Conservation (phyloP, 2,888 invertebrate genomes). For the Harpalus rufipes region DNA sequence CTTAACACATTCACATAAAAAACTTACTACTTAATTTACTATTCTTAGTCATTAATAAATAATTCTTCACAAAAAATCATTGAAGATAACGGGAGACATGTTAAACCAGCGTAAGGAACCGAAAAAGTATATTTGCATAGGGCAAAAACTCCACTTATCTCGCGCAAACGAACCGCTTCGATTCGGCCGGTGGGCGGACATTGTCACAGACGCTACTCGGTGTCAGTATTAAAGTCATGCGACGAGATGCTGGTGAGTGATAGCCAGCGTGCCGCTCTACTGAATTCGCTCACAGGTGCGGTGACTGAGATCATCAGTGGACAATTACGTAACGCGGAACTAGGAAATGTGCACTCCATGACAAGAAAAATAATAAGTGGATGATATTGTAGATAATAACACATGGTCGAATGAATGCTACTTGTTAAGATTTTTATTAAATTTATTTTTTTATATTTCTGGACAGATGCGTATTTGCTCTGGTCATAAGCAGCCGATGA, state of each 20-base stretch:
- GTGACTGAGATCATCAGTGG: slow-evolving; percentile 34
- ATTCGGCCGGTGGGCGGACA: slow-evolving; percentile 72
- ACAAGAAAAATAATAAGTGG: not conserved
- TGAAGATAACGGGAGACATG: not conserved
- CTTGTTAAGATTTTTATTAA: not conserved
- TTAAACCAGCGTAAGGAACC: slow-evolving; percentile 8
- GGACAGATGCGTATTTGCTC: not conserved
- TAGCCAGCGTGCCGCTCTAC: slow-evolving; percentile 2
- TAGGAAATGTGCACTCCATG: slow-evolving; percentile 27
- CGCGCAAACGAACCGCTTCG: slow-evolving; percentile 69
- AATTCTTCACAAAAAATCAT: not conserved
- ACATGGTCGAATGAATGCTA: not conserved
- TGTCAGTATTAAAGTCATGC: slow-evolving; percentile 9
- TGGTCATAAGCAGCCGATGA: too few species aligned
- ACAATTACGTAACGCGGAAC: slow-evolving; percentile 56
- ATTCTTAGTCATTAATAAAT: not conserved
- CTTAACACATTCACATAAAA: not conserved
- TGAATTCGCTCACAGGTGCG: slow-evolving; percentile 9
- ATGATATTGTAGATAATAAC: slow-evolving; percentile 10
- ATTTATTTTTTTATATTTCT: not conserved
- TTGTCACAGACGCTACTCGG: slow-evolving; percentile 67
- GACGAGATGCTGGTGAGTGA: not conserved
- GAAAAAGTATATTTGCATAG: slow-evolving; percentile 54
- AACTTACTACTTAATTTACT: not conserved
- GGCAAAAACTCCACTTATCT: slow-evolving; percentile 48